A percentile compares a stretch with the other conserved stretches of the same genome.
Conservation (phyloP, 2,888 invertebrate genomes). For the Ferrisia virgata region DNA sequence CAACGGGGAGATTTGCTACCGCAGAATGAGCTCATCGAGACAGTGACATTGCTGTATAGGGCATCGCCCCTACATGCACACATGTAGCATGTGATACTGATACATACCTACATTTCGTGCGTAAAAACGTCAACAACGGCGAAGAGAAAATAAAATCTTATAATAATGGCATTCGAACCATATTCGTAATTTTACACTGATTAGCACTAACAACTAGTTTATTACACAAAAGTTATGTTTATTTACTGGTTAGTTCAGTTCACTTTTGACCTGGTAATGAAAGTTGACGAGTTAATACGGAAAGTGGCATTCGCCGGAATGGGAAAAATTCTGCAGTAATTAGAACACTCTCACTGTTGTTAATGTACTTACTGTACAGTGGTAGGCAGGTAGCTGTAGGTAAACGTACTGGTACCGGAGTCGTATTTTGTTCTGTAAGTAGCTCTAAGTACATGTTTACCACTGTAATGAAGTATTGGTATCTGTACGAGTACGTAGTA, state of each 20-base stretch:
- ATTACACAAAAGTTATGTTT: constrained; percentile 31
- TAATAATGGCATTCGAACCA: not conserved
- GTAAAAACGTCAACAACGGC: not conserved
- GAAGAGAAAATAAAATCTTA: constrained; percentile 2
- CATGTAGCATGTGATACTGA: too few relatives aligned
- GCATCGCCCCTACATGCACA: too few relatives aligned
- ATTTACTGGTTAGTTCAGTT: constrained; percentile 22
- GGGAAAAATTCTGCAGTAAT: constrained; percentile 14
- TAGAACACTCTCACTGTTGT: constrained; percentile 31
- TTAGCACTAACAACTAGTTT: constrained; percentile 7
- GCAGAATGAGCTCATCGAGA: too few relatives aligned
- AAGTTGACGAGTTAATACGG: constrained; percentile 21
- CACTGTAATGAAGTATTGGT: too few relatives aligned
- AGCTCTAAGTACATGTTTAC: not conserved
- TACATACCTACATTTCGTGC: not conserved
- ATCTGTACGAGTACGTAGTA: too few relatives aligned
- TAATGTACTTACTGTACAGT: not conserved
- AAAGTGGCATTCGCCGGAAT: not conserved
- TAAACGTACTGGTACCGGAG: too few relatives aligned
- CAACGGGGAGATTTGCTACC: too few relatives aligned
- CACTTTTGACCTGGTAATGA: constrained; percentile 28
- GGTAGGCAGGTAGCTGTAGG: too few relatives aligned
- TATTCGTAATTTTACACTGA: constrained; percentile 26
- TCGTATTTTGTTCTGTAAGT: too few relatives aligned
- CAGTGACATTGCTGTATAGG: constrained; percentile 12